Percentiles rank a stretch among this genome's conserved stretches.
Conservation (phyloP, 1,140 invertebrate species). For the Neotoxoptera formosana region DNA sequence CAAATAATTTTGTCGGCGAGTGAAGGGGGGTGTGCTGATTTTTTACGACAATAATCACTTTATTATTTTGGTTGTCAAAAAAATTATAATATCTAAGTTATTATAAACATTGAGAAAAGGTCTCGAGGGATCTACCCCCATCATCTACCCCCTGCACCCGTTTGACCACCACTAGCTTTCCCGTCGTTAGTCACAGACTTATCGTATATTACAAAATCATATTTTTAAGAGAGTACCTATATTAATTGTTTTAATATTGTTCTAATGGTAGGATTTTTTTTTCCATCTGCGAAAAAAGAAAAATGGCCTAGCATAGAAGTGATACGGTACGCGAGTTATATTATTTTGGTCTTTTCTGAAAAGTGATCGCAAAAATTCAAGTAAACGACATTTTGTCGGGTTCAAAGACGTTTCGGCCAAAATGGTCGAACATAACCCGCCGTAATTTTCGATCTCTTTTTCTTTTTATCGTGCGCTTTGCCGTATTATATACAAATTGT, state of each 20-base stretch:
- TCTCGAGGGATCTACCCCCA: too few species aligned
- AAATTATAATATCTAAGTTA: too few species aligned
- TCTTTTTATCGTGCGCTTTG: neutral
- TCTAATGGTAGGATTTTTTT: neutral
- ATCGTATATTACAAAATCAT: neutral
- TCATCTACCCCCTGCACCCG: too few species aligned
- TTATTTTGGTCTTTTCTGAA: neutral
- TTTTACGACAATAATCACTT: too few species aligned
- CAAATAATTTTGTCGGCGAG: too few species aligned
- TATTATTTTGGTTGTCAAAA: too few species aligned
- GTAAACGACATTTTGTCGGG: neutral
- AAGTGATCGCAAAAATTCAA: neutral
- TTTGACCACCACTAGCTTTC: too few species aligned
- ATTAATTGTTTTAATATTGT: neutral
- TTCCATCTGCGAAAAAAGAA: neutral
- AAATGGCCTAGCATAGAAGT: neutral
- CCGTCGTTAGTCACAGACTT: neutral
- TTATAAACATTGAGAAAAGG: too few species aligned
- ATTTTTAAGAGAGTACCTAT: neutral
- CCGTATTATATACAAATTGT: neutral
- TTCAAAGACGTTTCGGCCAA: neutral
- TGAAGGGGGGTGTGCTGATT: too few species aligned
- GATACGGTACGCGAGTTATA: neutral
- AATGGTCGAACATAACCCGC: neutral
- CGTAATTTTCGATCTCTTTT: neutral